Conservation (phyloP, 1,140 invertebrate genomes). For the Popillia japonica region DNA sequence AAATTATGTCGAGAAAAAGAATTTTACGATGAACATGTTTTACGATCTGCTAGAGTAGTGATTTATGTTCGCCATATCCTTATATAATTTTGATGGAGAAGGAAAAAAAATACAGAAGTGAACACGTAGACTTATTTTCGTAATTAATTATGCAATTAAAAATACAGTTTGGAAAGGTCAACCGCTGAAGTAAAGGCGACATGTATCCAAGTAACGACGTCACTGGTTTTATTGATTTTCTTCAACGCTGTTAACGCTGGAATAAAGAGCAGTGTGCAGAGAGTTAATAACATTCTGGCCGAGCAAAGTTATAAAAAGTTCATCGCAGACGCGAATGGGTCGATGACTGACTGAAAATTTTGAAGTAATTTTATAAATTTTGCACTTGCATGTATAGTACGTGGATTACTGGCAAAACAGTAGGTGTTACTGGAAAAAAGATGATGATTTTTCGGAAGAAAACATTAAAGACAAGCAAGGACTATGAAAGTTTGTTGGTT, state of each 20-base stretch:
- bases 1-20: slow-evolving; percentile 19
- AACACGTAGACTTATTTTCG: slow-evolving; percentile 11
- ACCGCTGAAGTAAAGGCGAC: background rate
- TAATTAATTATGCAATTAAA: slow-evolving; percentile 30
- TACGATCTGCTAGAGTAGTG: slow-evolving; percentile 19
- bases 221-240: slow-evolving; percentile 32
- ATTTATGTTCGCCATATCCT: slow-evolving; percentile 14
- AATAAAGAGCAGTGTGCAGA: slow-evolving; percentile 20
- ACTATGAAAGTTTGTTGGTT: no score
- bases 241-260: background rate
- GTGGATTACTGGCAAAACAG: no score
- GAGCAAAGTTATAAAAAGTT: slow-evolving; percentile 9
- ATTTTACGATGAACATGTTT: background rate
- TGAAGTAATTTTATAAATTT: no score
- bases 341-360: background rate
- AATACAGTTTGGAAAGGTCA: slow-evolving; percentile 15
- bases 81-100: background rate
- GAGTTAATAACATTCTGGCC: slow-evolving; percentile 4
- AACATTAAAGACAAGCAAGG: no score
- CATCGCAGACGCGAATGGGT: background rate
- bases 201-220: background rate
- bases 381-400: no score
- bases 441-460: no score
- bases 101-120: background rate
- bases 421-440: no score